Evolutionary conservation across 2,113 vertebrate species (phyloP), one percentile per base, ranked within the genome.

Genomic region (Nothocercus nigrocapillus): DNA sequence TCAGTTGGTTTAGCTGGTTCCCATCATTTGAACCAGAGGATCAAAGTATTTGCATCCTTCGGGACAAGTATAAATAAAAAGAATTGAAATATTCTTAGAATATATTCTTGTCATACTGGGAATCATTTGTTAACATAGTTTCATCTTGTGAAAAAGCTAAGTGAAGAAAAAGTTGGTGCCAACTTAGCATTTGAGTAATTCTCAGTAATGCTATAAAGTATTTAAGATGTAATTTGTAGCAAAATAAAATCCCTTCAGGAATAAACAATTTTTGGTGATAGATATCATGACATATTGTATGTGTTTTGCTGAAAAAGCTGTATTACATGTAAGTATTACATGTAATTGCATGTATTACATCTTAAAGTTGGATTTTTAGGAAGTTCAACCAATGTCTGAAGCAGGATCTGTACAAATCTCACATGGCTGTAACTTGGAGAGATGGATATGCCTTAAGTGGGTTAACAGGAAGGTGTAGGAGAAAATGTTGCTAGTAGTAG

Each of bases 1-100:
- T 97, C 88, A 88, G 93, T 80, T 86, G 76, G 82, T 92, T 79
- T 96, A 89, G 90, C 88, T 97, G 94, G 88, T 97, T 96, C 93
- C 95, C 93, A 96, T 94, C 69, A 89, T 92, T 92, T 79, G 77
- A 90, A 77, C 89, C 68, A 90, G 86, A 94, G 69, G 93, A 96
- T 96, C 90, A 94, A 95, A 95, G 93, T 56, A 40, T 49, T 93
- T 94, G 80, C 36, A 87, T 96, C 95, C 93, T 96, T 74, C 0
- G 93, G 93, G 96, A 96, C 77, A 92, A 96, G 40, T 88, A 97
- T 93, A 96, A 94, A 95, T 96, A 95, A 94, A 93, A 86, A 79
- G 53, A 95, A 82, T 92, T 93, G 44, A 96, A 96, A 96, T 95
- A 96, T 90, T 96, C 94, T 96, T 96, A 95, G 95, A 90, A 96